Base-by-base conservation (phyloP, 2,888 invertebrate species). In the Dromius quadrimaculatus region DNA sequence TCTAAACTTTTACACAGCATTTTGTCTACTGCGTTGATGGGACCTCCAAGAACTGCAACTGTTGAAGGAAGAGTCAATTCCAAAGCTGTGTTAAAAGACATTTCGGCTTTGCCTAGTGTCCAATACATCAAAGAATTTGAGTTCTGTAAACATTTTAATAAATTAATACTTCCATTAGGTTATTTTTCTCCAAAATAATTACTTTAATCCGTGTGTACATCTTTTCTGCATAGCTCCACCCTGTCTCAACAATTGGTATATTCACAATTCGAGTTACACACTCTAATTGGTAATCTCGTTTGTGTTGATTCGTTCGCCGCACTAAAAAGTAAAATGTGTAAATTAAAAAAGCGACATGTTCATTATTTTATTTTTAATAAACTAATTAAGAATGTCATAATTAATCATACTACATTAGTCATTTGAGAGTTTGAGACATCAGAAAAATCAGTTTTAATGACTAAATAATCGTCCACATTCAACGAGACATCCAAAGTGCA, bases 1-100 rank as follows among this genome's bases (percentile, higher is more conserved):
- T 94, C 94, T 73, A 96, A 87, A 69, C 94, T 92, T 79, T 88
- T 90, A 83, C 94, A 95, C 72, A 95, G 88, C 72, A 94, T 85
- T 73, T 86, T 86, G 82, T 94, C 94, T 36, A 93, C 85, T 71
- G 89, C 89, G 23, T 86, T 85, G 6, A 94, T 84, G 0, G 94
- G 94, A 0, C 87, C 85, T 78, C 92, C 90, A 57, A 93, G 85
- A 36, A 92, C 84, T 61, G 88, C 87, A 0, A 92, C 88, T 0
- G 91, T 89, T 6, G 66, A 15, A 0, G 94, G 94, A 61, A 88
- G 84, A 0, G 94, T 90, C 8, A 90, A 87, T 72, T 91, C 92
- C 2, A 91, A 86, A 0, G 92, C 92, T 0, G 88, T 86, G 17
- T 88, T 87, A 9, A 95, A 82, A 0, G 94, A 91, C 43, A 85